Evolutionary conservation across 1,140 invertebrate genomes (phyloP).

Genomic region (Leptonema lineaticorne): DNA sequence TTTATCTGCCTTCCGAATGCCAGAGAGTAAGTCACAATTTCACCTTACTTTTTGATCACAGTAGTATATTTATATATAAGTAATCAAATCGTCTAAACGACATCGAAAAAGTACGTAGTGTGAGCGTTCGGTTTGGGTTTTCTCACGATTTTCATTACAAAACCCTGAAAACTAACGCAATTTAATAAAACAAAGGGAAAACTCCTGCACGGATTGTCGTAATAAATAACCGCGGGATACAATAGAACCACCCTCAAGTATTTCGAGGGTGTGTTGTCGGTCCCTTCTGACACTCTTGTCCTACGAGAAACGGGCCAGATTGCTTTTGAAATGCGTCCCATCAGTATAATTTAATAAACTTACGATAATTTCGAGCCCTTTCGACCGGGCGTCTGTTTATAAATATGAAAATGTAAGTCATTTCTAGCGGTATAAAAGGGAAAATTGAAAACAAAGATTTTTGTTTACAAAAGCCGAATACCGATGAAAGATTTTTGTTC

Average conservation of each 20-base stretch:
- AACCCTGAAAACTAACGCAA: conserved; percentile 29
- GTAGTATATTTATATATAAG: no score
- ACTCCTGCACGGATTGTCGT: conserved; percentile 26
- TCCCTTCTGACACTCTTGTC: conserved; percentile 10
- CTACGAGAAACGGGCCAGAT: conserved; percentile 7
- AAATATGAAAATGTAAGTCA: not conserved
- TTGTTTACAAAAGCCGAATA: no score
- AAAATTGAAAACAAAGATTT: no score
- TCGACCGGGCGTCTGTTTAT: no score
- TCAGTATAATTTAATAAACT: conserved; percentile 26
- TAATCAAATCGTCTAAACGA: not conserved
- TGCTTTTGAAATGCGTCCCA: conserved; percentile 20
- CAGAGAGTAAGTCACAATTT: no score
- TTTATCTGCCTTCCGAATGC: no score
- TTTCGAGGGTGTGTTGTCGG: conserved; percentile 11
- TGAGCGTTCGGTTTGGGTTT: not conserved
- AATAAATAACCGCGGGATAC: conserved; percentile 34
- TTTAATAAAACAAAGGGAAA: conserved; percentile 35
- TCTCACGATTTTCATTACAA: conserved; percentile 38
- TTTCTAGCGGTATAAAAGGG: no score
- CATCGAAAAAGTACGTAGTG: not conserved
- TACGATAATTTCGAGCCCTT: conserved; percentile 3
- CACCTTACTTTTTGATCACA: no score
- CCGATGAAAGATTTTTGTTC: no score
- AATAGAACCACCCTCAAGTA: conserved; percentile 17